Conservation (phyloP, 1,140 invertebrate genomes). For the Heterodera carotae region DNA sequence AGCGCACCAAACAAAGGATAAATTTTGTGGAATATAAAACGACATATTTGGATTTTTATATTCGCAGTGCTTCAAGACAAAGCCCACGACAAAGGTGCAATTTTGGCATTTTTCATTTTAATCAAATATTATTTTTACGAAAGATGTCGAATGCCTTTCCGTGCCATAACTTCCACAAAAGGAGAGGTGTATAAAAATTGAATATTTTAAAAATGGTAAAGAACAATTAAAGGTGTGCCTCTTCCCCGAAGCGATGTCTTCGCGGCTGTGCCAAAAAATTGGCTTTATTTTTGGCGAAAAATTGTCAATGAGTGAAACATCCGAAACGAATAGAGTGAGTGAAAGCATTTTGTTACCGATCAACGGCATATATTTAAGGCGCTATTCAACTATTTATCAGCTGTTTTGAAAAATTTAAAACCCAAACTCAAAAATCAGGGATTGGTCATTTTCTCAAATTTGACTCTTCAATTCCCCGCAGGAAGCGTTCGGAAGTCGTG, state of each 20-base stretch:
- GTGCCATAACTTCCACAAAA: constrained; percentile 50
- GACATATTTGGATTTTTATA: constrained; percentile 51
- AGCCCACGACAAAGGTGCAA: constrained; percentile 37
- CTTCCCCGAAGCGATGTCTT: constrained; percentile 46
- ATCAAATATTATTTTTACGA: too few species aligned
- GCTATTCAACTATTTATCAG: too few species aligned
- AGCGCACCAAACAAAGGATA: constrained; percentile 44
- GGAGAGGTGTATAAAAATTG: constrained; percentile 24
- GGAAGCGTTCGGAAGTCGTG: constrained; percentile 11
- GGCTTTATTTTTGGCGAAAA: constrained; percentile 51
- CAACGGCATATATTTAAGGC: too few species aligned
- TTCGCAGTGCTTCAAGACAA: constrained; percentile 44
- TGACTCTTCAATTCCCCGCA: neutral
- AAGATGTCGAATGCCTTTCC: constrained; percentile 49
- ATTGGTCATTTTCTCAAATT: neutral
- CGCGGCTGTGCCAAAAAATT: constrained; percentile 47
- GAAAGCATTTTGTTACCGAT: too few species aligned
- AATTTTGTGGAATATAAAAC: constrained; percentile 52
- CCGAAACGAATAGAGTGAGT: constrained; percentile 21
- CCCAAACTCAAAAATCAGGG: neutral
- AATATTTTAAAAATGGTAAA: neutral
- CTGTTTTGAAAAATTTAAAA: neutral
- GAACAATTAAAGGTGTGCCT: constrained; percentile 28
- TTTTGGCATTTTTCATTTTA: constrained; percentile 9
- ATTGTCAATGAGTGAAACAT: constrained; percentile 44